phyloP scores from a whole-genome alignment of 1,140 invertebrate species.

The Drosophila eugracilis region DNA sequence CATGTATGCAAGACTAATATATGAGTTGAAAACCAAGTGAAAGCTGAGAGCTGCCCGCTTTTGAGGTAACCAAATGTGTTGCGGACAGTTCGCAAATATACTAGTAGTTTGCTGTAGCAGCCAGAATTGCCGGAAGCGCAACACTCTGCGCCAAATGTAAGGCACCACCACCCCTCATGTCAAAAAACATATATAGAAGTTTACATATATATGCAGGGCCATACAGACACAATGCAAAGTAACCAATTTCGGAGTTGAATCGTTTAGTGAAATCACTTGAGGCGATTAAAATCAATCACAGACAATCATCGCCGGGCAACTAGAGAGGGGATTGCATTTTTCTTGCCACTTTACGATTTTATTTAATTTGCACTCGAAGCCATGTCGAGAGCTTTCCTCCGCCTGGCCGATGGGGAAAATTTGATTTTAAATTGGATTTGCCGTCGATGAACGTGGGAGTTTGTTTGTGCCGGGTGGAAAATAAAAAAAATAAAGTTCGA shows the following conservation, averaged over 20 bases:
- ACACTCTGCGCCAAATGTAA: constrained; percentile 58
- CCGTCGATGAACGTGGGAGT: constrained; percentile 56
- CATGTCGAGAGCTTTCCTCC: constrained; percentile 38
- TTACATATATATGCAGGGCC: constrained; percentile 2
- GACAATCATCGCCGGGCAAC: constrained; percentile 64
- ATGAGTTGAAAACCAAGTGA: background rate
- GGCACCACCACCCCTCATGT: constrained; percentile 34
- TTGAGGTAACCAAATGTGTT: constrained; percentile 42
- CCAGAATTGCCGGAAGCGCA: constrained; percentile 56
- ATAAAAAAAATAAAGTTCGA: constrained; percentile 8
- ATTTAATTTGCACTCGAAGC: constrained; percentile 80
- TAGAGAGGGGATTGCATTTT: constrained; percentile 54
- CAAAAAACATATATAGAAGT: background rate
- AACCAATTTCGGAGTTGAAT: constrained; percentile 78
- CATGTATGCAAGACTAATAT: no score
- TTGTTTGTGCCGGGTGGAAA: constrained; percentile 34
- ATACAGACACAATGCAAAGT: constrained; percentile 68
- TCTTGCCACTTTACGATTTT: constrained; percentile 66
- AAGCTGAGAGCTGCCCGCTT: background rate
- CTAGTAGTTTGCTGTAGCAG: constrained; percentile 13
- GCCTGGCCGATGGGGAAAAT: constrained; percentile 49
- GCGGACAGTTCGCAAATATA: constrained; percentile 50
- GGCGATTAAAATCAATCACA: constrained; percentile 83
- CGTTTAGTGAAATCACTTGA: constrained; percentile 83
- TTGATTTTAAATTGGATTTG: constrained; percentile 82